Evolutionary conservation across 1,140 invertebrate species (phyloP), one percentile per base, ranked within the genome.

Genomic region (Cepaea nemoralis): DNA sequence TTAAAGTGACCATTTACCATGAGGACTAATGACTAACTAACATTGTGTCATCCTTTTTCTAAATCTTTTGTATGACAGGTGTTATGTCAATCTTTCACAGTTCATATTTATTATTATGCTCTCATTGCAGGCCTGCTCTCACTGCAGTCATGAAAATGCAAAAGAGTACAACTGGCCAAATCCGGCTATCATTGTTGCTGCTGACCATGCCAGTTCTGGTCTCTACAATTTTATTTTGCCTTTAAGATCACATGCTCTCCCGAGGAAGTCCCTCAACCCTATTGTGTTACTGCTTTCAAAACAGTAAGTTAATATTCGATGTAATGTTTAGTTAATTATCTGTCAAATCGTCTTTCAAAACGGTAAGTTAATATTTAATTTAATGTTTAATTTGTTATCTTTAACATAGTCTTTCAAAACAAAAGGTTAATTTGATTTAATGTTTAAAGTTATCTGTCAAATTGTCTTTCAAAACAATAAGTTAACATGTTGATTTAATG

Each of bases 161-260:
- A 96, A 97, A 86, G 97, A 99, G 85, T 99, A 99, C 92, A 97
- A 98, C 92, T 99, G 97, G 97, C 95, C 96, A 88, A 99, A 98
- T 91, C 96, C 97, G 89, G 97, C 97, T 1, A 98, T 99, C 78
- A 99, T 99, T 82, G 92, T 99, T 69, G 97, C 97, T 0, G 97
- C 97, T 0, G 98, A 99, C 91, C 98, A 97, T 87, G 97, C 97
- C 24, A 98, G 96, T 76, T 98, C 97, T 91, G 98, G 97, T 77
- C 97, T 99, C 85, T 99, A 99, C 92, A 99, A 99, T 92, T 99
- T 99, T 88, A 97, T 99, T 82, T 97, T 99, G 84, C 98, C 98
- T 0, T 92, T 99, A 76, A 93, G 98, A 89, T 97, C 98, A 50
- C 97, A 99, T 92, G 98, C 98, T 89, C 94, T 96, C 74, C 96